Percentiles rank a stretch among this genome's conserved stretches.
Conservation (phyloP, 2,888 invertebrate genomes). For the Lithophane leautieri region DNA sequence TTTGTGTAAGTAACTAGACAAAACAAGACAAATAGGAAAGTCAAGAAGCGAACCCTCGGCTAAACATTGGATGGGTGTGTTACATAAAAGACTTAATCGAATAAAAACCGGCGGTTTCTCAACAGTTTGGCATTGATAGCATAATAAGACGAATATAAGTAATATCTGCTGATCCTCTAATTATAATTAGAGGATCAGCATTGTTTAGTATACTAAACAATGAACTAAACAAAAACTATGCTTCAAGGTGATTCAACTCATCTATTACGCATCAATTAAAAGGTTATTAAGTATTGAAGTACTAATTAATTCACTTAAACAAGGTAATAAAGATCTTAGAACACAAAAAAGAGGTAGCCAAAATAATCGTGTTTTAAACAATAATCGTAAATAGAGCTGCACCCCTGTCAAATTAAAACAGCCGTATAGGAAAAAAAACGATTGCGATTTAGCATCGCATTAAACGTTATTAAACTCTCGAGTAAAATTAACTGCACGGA, state of each 20-base stretch:
- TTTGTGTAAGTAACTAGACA: not conserved
- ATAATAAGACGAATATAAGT: conserved; percentile 36
- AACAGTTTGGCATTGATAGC: conserved; percentile 35
- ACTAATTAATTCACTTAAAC: conserved; percentile 21
- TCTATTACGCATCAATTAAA: conserved; percentile 35
- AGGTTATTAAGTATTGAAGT: conserved; percentile 33
- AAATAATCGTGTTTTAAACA: not conserved
- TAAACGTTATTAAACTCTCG: conserved; percentile 49
- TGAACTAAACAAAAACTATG: conserved; percentile 39
- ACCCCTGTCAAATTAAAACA: conserved; percentile 2
- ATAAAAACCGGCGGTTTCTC: conserved; percentile 5
- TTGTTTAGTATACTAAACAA: conserved; percentile 53
- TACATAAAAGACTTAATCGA: not conserved
- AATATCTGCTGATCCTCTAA: conserved; percentile 31
- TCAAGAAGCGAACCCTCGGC: not conserved
- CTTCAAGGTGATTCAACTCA: conserved; percentile 43
- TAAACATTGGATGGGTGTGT: not conserved
- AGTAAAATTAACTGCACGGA: conserved; percentile 57
- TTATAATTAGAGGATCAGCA: no score
- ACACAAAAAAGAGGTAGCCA: not conserved
- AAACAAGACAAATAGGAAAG: not conserved
- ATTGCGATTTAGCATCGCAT: conserved; percentile 27
- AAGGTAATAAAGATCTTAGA: conserved; percentile 19
- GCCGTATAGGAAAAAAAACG: not conserved
- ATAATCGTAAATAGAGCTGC: not conserved